Percentiles rank a stretch among this genome's conserved stretches.
phyloP scores from a whole-genome alignment of 2,113 vertebrate species.

The Anas platyrhynchos region DNA sequence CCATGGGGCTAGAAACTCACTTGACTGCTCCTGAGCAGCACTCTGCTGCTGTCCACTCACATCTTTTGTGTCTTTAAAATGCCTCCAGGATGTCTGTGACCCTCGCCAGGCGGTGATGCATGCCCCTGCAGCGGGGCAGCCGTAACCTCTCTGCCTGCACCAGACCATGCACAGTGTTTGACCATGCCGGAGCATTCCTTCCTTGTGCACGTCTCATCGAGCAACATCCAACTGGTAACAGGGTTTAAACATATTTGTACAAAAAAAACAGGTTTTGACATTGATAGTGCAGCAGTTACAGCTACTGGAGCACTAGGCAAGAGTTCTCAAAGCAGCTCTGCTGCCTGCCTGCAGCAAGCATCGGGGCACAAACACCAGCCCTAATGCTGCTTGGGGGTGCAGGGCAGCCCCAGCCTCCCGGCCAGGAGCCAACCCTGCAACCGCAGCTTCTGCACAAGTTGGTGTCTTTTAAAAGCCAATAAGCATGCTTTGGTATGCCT shows the following conservation, averaged over 20 bases:
- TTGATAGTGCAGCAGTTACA: fast-evolving
- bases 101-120: fast-evolving
- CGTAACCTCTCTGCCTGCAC: neutral
- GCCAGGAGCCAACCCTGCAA: fast-evolving
- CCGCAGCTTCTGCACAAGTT: fast-evolving
- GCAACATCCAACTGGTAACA: fast-evolving
- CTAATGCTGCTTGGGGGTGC: no score
- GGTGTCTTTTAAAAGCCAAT: neutral
- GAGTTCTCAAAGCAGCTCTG: no score
- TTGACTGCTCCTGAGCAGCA: neutral
- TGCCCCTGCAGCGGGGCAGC: fast-evolving
- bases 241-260: neutral
- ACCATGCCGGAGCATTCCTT: fast-evolving
- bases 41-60: neutral
- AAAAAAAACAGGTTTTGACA: neutral
- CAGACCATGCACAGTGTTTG: fast-evolving
- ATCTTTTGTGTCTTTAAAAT: neutral
- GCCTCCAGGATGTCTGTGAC: neutral
- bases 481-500: neutral
- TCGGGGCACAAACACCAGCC: no score
- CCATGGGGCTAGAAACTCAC: neutral
- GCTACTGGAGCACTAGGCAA: no score
- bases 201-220: neutral
- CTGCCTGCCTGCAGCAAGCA: neutral
- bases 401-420: no score